Base-by-base conservation (phyloP, 2,113 vertebrate species). In the Hydrochoerus hydrochaeris region DNA sequence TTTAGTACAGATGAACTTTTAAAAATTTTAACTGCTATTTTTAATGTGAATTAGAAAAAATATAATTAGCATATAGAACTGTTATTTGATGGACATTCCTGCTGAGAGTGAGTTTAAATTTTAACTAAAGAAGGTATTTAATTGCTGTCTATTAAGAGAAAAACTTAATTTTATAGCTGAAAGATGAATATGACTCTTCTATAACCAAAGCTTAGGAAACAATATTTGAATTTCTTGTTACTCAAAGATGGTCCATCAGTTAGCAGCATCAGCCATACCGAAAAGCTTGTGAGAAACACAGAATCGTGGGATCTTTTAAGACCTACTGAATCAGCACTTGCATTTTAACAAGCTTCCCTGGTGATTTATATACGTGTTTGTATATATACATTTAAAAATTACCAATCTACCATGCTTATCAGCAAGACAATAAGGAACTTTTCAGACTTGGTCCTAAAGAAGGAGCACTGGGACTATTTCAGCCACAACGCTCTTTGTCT, bases 71-170 rank as follows among this genome's bases (percentile, higher is more conserved):
- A 35, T 63, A 83, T 93, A 78, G 96, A 93, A 93, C 69, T 46
- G 14, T 89, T 86, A 63, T 85, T 95, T 88, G 58, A 85, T 84
- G 26, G 69, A 75, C 89, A 69, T 80, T 63, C 75, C 88, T 92
- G 82, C 54, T 46, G 78, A 90, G 73, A 92, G 95, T 92, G 75
- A 96, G 32, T 92, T 81, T 92, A 93, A 90, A 60, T 96, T 92
- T 94, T 52, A 80, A 46, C 54, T 57, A 58, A 54, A 85, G 73
- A 95, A 87, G 20, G 46, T 41, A 97, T 93, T 94, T 88, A 46
- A 90, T 89, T 97, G 62, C 52, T 78, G 30, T 90, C 69, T 94
- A 90, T 89, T 94, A 96, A 96, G 81, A 91, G 44, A 90, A 81
- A 94, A 92, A 41, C 26, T 83, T 73, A 65, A 87, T 89, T 90